These are phyloP conservation scores for Erpornis zantholeuca DNA, from an alignment of 2,113 vertebrate genomes.

Conservation along the genomic window DNA sequence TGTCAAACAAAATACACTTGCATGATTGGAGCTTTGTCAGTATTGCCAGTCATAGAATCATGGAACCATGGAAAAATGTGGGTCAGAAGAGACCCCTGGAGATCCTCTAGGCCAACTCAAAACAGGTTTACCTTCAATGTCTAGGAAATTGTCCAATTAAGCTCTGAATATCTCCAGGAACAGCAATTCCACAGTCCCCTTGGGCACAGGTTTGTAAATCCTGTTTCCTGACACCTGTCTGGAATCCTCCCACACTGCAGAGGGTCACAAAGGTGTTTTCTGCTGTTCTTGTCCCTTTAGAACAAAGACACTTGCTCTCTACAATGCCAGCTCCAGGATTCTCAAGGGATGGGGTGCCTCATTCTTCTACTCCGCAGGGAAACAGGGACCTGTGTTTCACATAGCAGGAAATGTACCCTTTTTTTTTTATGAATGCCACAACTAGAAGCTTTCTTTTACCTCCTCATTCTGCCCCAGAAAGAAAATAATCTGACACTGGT, in stretches of 20 bases:
- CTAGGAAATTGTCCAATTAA: not conserved
- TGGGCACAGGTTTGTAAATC: not conserved
- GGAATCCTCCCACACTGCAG: not conserved
- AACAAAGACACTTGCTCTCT: not conserved
- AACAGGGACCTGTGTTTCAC: not conserved
- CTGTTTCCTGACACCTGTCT: not conserved
- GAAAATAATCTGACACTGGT: not conserved
- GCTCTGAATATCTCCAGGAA: not conserved
- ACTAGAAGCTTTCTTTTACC: not conserved
- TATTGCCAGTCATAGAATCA: not conserved
- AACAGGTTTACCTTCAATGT: not conserved
- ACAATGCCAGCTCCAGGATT: not conserved
- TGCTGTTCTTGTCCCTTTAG: not conserved
- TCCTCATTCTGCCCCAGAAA: not conserved
- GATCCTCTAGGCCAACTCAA: not conserved
- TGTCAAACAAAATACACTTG: not conserved
- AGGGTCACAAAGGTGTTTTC: not conserved
- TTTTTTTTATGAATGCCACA: not conserved
- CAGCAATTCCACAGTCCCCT: accelerated
- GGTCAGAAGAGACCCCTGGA: not conserved
- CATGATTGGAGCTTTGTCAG: not conserved
- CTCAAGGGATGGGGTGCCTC: not conserved
- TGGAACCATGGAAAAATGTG: not conserved
- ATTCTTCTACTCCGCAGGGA: not conserved
- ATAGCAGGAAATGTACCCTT: not conserved